phyloP scores from a whole-genome alignment of 1,140 invertebrate species.

The Doryteuthis pealeii region DNA sequence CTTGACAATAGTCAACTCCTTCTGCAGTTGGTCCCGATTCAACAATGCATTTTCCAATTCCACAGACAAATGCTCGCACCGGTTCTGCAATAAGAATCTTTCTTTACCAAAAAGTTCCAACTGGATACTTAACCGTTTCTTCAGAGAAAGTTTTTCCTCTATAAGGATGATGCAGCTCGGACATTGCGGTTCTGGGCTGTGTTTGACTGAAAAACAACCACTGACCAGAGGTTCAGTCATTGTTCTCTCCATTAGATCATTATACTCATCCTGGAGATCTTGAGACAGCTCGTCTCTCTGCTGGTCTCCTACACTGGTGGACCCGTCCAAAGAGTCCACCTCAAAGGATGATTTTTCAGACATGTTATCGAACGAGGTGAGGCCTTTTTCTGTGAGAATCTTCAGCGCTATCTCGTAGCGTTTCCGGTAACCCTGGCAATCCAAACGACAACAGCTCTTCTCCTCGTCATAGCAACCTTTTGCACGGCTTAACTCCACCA shows the following conservation, averaged over 20 bases:
- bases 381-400: neutral
- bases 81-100: constrained; percentile 28
- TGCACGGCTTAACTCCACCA: neutral
- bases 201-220: neutral
- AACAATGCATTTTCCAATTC: constrained; percentile 26
- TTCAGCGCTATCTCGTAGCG: neutral
- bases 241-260: neutral
- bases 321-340: neutral
- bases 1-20: constrained; percentile 26
- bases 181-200: neutral
- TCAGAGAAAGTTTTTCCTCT: constrained; percentile 22
- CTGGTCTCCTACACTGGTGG: neutral
- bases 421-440: neutral
- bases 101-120: constrained; percentile 30
- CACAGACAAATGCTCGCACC: constrained; percentile 24
- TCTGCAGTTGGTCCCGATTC: constrained; percentile 24
- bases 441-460: neutral
- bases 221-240: neutral
- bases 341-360: neutral
- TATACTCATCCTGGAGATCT: neutral
- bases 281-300: neutral
- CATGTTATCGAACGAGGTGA: neutral
- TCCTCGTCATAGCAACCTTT: constrained; percentile 1
- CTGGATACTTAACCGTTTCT: constrained; percentile 24
- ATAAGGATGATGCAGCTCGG: constrained; percentile 6